Evolutionary conservation across 92 coral and sea anemone genomes (phyloP), one percentile per base, ranked within the genome.

Genomic region (Epizoanthus rinbou): DNA sequence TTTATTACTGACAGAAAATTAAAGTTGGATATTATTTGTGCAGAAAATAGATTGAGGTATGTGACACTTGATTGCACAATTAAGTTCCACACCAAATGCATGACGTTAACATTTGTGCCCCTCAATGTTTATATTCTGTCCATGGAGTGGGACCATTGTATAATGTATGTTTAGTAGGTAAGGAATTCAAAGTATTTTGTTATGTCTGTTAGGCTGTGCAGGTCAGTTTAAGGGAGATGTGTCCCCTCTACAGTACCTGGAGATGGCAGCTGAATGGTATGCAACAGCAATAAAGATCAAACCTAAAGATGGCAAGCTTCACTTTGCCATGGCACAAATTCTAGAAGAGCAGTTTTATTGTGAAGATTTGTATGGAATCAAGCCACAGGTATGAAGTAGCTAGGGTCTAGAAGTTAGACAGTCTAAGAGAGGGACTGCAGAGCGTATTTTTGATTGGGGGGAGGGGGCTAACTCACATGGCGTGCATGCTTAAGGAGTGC

Each of bases 321-420:
- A 96, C 81, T 96, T 93, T 72, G 74, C 72, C 18, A 92, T 96
- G 66, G 99, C 90, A 22, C 99, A 96, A 76, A 87, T 96, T 35
- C 83, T 94, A 18, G 99, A 96, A 86, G 99, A 96, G 80, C 91
- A 91, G 54, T 92, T 93, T 87, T 91, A 81, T 84, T 91, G 91
- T 19, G 91, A 93, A 71, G 99, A 96, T 84, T 64, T 92, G 74
- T 96, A 91, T 90, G 99, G 99, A 3, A 88, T 96, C 67, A 96
- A 94, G 82, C 94, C 88, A 33, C 92, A 84, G 86, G 98, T 96
- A 91, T 13, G 76, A 65, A 64, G 33, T 41, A 1, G 60, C 0
- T 37, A 37, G 6, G 43, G 43, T 37, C 43, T 37, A 37, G 39
- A 35, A 35, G 39, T n/a, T n/a, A n/a, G n/a, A n/a, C n/a, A n/a